phyloP scores from a whole-genome alignment of 2,797 vertebrate genomes.

The Enteromius anoplus region DNA sequence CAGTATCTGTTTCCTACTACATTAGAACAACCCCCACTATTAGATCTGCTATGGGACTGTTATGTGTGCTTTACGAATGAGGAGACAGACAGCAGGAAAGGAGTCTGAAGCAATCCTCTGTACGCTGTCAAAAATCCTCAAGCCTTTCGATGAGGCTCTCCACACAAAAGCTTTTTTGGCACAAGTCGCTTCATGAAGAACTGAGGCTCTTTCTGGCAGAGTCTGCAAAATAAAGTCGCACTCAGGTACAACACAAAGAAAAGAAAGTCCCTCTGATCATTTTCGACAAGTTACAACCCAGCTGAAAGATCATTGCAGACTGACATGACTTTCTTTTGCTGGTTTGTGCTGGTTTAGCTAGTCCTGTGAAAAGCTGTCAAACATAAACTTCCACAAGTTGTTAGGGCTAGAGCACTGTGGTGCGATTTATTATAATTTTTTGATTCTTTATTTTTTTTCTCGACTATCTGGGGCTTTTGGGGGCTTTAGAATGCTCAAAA shows the following conservation, averaged over 20 bases:
- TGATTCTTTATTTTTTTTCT: no score
- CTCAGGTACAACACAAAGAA: background rate
- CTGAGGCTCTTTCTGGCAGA: constrained; percentile 6
- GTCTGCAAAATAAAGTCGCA: constrained; percentile 16
- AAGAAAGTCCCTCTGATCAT: constrained; percentile 14
- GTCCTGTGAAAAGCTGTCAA: background rate
- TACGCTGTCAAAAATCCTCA: constrained; percentile 26
- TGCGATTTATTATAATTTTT: no score
- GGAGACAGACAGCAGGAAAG: constrained; percentile 11
- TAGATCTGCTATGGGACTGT: constrained; percentile 13
- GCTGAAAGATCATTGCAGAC: background rate
- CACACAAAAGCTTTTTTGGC: background rate
- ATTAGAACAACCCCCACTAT: constrained; percentile 2
- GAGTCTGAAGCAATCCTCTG: constrained; percentile 14
- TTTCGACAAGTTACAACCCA: background rate
- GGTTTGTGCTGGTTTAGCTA: background rate
- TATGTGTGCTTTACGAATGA: background rate
- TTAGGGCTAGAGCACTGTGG: no score
- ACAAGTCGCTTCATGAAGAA: background rate
- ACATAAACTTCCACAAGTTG: background rate
- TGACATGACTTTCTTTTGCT: constrained; percentile 3
- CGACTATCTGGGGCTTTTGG: no score
- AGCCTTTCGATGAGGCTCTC: constrained; percentile 1
- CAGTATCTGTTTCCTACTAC: background rate
- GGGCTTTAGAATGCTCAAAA: no score